Evolutionary conservation across 2,797 vertebrate genomes (phyloP).

Genomic region (Acropternis orthonyx): DNA sequence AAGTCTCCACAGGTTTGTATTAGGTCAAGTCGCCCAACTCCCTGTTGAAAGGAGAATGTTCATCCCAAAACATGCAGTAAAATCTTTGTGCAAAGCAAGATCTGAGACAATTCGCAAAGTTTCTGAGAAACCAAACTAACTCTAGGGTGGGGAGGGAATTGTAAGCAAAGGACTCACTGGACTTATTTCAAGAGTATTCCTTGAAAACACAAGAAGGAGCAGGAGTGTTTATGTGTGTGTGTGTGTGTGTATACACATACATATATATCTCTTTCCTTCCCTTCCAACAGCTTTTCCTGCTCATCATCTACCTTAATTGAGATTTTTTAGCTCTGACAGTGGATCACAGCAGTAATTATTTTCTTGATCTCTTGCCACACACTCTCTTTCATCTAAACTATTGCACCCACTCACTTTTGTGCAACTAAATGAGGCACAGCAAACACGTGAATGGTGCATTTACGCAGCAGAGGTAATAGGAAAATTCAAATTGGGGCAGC

Average conservation of each 20-base stretch:
- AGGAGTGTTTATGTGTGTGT: not conserved
- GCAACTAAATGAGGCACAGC: slow-evolving; percentile 51
- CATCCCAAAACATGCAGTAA: not conserved
- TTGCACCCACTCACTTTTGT: slow-evolving; percentile 64
- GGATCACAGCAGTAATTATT: slow-evolving; percentile 61
- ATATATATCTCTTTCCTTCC: not conserved
- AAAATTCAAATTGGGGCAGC: not conserved
- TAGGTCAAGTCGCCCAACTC: not conserved
- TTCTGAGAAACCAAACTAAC: slow-evolving; percentile 5
- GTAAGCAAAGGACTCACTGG: not conserved
- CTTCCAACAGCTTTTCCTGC: slow-evolving; percentile 40
- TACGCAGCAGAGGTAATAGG: not conserved
- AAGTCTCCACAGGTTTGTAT: not conserved
- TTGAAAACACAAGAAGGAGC: slow-evolving; percentile 15
- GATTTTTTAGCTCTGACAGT: slow-evolving; percentile 34
- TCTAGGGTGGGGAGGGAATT: not conserved
- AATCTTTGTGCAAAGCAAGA: not conserved
- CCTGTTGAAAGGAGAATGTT: not conserved
- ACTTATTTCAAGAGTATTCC: not conserved
- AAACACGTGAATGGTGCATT: slow-evolving; percentile 17
- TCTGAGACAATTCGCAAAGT: not conserved
- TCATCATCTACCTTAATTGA: slow-evolving; percentile 54
- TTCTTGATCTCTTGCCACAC: slow-evolving; percentile 66
- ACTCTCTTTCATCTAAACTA: slow-evolving; percentile 57
- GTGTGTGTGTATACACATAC: not conserved